Conservation (phyloP, 2,888 invertebrate genomes). For the Agriotes lineatus region DNA sequence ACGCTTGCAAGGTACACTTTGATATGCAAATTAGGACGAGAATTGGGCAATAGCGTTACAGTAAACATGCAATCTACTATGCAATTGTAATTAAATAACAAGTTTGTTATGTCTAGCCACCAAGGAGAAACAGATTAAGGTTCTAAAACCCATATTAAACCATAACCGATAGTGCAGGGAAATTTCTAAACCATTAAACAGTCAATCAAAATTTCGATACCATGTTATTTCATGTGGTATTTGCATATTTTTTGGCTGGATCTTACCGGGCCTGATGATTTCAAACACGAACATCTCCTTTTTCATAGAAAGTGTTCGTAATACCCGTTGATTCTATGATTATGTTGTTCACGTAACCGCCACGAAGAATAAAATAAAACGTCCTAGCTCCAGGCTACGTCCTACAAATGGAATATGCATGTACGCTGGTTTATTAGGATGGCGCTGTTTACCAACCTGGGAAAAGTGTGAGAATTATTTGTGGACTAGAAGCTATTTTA, state of each 20-base stretch:
- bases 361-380: slow-evolving; percentile 23
- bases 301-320: slow-evolving; percentile 35
- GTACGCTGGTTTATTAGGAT: slow-evolving; percentile 14
- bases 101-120: slow-evolving; percentile 50
- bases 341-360: slow-evolving; percentile 36
- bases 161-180: slow-evolving; percentile 38
- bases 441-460: background rate
- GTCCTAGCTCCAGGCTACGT: slow-evolving; percentile 3
- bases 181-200: slow-evolving; percentile 45
- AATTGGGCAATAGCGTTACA: slow-evolving; percentile 38
- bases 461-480: background rate
- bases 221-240: slow-evolving; percentile 48
- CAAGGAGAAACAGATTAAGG: slow-evolving; percentile 50
- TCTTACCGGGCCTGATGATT: slow-evolving; percentile 32
- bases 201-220: slow-evolving; percentile 49
- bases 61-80: slow-evolving; percentile 50
- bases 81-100: slow-evolving; percentile 52
- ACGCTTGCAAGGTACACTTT: slow-evolving; percentile 37
- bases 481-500: background rate
- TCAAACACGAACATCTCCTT: slow-evolving; percentile 40
- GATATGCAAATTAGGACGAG: slow-evolving; percentile 40
- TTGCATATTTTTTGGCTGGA: slow-evolving; percentile 47
- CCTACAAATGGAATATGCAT: slow-evolving; percentile 14
- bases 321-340: slow-evolving; percentile 27
- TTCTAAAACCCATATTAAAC: slow-evolving; percentile 41